These are phyloP conservation scores for Leptinotarsa undecemlineata DNA, from an alignment of 1,140 invertebrate species.

Conservation along the genomic window DNA sequence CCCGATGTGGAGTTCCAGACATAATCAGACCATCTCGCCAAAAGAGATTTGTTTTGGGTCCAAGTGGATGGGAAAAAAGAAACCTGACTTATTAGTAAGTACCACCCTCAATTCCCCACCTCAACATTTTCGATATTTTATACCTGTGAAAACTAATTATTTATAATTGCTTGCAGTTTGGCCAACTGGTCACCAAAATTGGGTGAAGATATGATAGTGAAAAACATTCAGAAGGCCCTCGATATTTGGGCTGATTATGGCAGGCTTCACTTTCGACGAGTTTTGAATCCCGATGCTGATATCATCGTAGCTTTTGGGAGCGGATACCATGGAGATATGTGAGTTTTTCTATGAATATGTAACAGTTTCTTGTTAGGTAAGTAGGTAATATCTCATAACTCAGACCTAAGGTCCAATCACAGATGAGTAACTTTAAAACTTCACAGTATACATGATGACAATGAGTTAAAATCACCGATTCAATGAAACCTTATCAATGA, in stretches of 20 bases:
- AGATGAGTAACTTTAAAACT: too few relatives aligned
- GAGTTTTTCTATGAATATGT: constrained; percentile 38
- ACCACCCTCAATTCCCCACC: not conserved
- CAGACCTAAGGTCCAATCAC: too few relatives aligned
- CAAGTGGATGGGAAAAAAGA: constrained; percentile 64
- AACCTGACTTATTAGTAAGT: constrained; percentile 65
- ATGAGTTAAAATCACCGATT: too few relatives aligned
- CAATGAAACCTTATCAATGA: too few relatives aligned
- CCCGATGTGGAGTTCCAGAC: constrained; percentile 70
- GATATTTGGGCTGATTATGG: constrained; percentile 67
- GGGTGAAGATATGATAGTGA: constrained; percentile 57
- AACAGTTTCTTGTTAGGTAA: too few relatives aligned
- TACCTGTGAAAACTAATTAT: too few relatives aligned
- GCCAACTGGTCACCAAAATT: constrained; percentile 68
- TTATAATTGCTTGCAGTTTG: constrained; percentile 57
- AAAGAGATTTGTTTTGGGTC: constrained; percentile 63
- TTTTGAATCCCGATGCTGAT: constrained; percentile 59
- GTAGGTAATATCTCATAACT: too few relatives aligned
- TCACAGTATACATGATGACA: not conserved
- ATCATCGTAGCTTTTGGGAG: constrained; percentile 68
- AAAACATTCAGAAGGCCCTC: constrained; percentile 63
- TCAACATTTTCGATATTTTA: too few relatives aligned
- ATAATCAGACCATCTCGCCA: constrained; percentile 52
- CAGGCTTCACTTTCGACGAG: constrained; percentile 60
- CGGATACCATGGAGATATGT: constrained; percentile 68